Evolutionary conservation across 2,888 invertebrate species (phyloP).

Genomic region (Lochmaea crataegi): DNA sequence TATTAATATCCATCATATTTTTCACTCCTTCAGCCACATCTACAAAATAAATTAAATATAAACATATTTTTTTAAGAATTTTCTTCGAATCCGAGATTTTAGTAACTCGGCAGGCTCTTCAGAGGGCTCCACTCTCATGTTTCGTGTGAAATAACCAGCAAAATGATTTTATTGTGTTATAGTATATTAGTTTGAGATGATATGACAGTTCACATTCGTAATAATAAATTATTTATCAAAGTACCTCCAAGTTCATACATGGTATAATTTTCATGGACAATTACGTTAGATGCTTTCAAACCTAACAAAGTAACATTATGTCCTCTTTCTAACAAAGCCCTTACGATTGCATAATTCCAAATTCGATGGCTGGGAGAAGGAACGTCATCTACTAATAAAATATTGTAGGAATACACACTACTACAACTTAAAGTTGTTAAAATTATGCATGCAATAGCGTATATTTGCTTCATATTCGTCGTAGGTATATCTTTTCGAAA

Average conservation of each 20-base stretch:
- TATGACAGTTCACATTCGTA: too few species aligned
- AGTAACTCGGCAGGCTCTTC: too few species aligned
- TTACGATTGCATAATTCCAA: conserved; percentile 32
- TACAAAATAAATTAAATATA: neutral
- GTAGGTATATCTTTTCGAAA: too few species aligned
- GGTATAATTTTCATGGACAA: conserved; percentile 14
- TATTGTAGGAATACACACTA: conserved; percentile 7
- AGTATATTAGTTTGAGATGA: too few species aligned
- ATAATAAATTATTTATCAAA: too few species aligned
- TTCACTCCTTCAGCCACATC: neutral
- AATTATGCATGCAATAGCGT: neutral
- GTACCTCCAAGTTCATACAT: conserved; percentile 20
- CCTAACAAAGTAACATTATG: conserved; percentile 48
- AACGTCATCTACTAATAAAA: conserved; percentile 18
- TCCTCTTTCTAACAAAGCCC: conserved; percentile 24
- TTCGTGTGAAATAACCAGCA: too few species aligned
- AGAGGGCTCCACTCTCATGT: too few species aligned
- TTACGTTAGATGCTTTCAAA: conserved; percentile 20
- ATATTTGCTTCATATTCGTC: neutral
- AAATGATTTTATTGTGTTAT: too few species aligned
- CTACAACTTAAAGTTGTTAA: neutral
- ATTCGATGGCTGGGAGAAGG: conserved; percentile 30
- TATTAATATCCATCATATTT: neutral
- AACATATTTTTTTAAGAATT: too few species aligned
- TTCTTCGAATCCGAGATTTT: too few species aligned